Conservation (phyloP, 2,113 vertebrate species). For the Passer domesticus region DNA sequence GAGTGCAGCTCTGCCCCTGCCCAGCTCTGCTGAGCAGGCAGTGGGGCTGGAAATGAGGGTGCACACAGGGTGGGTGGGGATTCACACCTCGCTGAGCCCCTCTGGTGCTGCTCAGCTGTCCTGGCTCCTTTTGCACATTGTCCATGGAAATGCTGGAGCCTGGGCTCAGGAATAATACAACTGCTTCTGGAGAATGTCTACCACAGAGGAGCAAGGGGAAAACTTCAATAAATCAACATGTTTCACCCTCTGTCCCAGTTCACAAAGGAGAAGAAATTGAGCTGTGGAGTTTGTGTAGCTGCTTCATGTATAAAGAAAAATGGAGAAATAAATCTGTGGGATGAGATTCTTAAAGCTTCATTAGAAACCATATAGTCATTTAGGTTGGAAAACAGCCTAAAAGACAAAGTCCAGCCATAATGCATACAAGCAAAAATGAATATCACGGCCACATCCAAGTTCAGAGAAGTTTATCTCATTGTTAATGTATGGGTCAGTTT, state of each 20-base stretch:
- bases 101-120: background rate
- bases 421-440: background rate
- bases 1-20: background rate
- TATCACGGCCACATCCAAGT: accelerated
- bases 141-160: background rate
- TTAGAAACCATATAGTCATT: background rate
- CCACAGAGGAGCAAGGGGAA: background rate
- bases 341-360: background rate
- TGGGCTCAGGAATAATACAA: background rate
- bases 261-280: background rate
- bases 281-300: background rate
- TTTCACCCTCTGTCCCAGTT: background rate
- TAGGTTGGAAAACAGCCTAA: background rate
- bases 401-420: background rate
- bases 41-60: background rate
- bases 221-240: background rate
- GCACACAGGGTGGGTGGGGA: accelerated
- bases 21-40: background rate
- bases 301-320: background rate
- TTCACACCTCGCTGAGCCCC: background rate
- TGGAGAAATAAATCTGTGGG: background rate
- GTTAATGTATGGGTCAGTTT: background rate
- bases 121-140: background rate
- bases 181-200: background rate
- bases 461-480: background rate